Percentiles rank a stretch among this genome's conserved stretches.
Evolutionary conservation across 2,888 invertebrate species (phyloP).

Genomic region (Dryocosmus kuriphilus): DNA sequence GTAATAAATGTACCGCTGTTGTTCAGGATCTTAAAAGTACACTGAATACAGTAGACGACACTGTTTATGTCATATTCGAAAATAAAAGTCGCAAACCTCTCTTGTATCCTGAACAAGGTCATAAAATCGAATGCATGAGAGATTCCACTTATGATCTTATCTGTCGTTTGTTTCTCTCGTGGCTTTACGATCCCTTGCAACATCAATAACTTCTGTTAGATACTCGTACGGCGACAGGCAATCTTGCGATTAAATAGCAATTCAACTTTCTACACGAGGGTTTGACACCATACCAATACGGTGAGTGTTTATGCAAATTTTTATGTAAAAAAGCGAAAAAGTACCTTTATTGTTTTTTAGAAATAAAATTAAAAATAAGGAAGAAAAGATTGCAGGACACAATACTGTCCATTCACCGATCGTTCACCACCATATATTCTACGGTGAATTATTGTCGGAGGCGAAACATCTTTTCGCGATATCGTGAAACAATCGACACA

Average conservation of each 20-base stretch:
- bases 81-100: conserved; percentile 25
- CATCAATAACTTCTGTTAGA: conserved; percentile 34
- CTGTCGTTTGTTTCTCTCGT: conserved; percentile 24
- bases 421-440: neutral
- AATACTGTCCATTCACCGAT: neutral
- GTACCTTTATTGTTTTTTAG: no score
- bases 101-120: conserved; percentile 26
- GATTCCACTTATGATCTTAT: conserved; percentile 31
- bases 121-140: conserved; percentile 19
- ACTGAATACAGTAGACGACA: neutral
- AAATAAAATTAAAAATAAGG: neutral
- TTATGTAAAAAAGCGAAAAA: neutral
- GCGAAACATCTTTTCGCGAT: conserved; percentile 1
- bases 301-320: conserved; percentile 58
- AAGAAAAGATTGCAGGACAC: neutral
- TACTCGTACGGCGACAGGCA: conserved; percentile 9
- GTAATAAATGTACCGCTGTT: neutral
- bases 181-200: conserved; percentile 23
- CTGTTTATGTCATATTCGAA: neutral
- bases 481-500: conserved; percentile 41
- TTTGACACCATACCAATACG: conserved; percentile 42
- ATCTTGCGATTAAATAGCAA: conserved; percentile 41
- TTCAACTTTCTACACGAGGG: conserved; percentile 47
- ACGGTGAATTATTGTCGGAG: conserved; percentile 14
- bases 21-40: conserved; percentile 1